Evolutionary conservation across 1,140 invertebrate species (phyloP).

Genomic region (Triops cancriformis): DNA sequence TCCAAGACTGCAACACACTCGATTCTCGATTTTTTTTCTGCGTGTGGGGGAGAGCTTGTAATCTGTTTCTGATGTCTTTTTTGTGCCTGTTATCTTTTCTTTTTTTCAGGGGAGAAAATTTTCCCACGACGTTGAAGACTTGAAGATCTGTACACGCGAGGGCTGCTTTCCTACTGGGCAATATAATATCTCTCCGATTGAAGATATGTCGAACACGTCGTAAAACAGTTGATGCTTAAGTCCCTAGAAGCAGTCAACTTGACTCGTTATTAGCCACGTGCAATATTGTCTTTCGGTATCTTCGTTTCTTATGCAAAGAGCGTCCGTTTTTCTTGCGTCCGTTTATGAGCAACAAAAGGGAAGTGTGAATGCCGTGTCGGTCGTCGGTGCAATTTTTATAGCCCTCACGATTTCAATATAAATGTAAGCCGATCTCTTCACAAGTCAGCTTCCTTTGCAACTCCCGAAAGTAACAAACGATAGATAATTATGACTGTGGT

Average conservation of each 20-base stretch:
- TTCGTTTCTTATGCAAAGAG: background rate
- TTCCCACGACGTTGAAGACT: background rate
- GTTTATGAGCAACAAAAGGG: background rate
- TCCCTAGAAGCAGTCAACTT: background rate
- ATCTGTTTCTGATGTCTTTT: background rate
- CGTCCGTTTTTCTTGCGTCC: background rate
- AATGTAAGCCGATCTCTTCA: background rate
- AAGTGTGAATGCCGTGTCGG: background rate
- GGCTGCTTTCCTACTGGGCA: background rate
- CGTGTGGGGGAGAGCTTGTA: background rate
- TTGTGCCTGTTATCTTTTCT: background rate
- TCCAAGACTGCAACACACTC: background rate
- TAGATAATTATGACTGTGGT: background rate
- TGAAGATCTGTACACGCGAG: background rate
- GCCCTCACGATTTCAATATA: background rate
- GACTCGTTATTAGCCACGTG: background rate
- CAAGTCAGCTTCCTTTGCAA: background rate
- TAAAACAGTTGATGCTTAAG: conserved; percentile 6
- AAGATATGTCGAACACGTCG: conserved; percentile 13
- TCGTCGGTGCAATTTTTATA: background rate
- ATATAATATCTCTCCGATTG: background rate
- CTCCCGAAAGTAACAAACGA: conserved; percentile 1
- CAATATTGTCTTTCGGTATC: background rate
- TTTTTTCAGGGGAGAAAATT: background rate
- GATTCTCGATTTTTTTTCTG: background rate